Base-by-base conservation (phyloP, 2,113 vertebrate species). In the Colinus virginianus region DNA sequence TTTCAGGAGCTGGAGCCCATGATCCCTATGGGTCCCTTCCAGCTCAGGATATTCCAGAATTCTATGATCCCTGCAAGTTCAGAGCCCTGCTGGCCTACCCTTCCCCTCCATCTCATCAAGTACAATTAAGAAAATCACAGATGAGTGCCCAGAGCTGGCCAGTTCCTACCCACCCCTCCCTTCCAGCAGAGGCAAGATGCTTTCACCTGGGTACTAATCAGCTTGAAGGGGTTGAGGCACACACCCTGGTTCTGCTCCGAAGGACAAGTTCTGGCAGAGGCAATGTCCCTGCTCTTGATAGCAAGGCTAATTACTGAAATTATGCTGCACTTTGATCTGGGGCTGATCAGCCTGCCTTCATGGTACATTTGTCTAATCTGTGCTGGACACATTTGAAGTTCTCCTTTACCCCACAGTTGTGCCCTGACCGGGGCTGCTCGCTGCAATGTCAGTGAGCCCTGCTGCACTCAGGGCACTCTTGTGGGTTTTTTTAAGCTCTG, bases 261-360 rank as follows among this genome's bases (percentile, higher is more conserved):
- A 26, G 48, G 48, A 9, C 30, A 36, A 48, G 13, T 7, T 0
- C 55, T 40, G 51, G 11, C 7, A 19, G 1, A 0, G 49, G 67
- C 0, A 0, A 45, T 9, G 20, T 22, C 38, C n/a, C 48, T 0
- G 0, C 55, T 70, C 58, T 25, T 34, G 71, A 49, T 30, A 87
- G 63, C 76, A 1, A 14, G 32, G 61, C 61, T 95, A 64, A 88
- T 95, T 78, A 75, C 75, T 51, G 61, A 68, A 91, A 91, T 71
- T 16, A 80, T 16, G 19, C 55, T 64, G 7, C 53, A 3, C 90
- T 95, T 93, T 93, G 91, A 96, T 90, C 87, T 80, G 20, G 20
- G 19, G 42, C 64, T 90, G 46, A 74, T 76, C 56, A 71, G 23
- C 16, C 84, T 72, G 32, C 28, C 28, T 48, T 19, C 68, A 51